Conservation (phyloP, 2,888 invertebrate genomes). For the Uloborus plumipes region DNA sequence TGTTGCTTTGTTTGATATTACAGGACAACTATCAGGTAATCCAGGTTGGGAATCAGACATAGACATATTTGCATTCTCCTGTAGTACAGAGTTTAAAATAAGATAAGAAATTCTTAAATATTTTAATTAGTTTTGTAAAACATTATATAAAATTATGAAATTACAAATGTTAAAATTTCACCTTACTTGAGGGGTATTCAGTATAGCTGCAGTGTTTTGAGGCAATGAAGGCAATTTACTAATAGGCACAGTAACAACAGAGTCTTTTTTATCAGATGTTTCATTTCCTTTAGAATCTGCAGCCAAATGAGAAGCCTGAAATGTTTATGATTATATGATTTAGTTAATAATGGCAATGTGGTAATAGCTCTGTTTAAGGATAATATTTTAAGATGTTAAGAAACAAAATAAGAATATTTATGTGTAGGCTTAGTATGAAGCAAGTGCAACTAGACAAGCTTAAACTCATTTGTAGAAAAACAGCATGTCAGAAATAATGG, state of each 20-base stretch:
- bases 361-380: no score
- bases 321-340: constrained; percentile 1
- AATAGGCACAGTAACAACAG: constrained; percentile 31
- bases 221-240: constrained; percentile 13
- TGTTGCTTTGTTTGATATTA: constrained; percentile 5
- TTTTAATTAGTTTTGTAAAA: neutral
- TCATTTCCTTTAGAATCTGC: constrained; percentile 26
- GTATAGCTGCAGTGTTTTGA: neutral
- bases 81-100: neutral
- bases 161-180: neutral
- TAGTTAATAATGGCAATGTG: neutral
- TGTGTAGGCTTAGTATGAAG: constrained; percentile 36
- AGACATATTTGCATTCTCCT: neutral
- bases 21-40: constrained; percentile 15
- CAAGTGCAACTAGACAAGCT: constrained; percentile 53
- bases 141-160: neutral
- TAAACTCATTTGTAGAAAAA: neutral
- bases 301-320: constrained; percentile 38
- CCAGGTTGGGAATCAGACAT: no score
- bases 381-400: neutral
- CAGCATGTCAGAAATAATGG: no score
- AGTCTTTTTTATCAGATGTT: constrained; percentile 13
- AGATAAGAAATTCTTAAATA: neutral
- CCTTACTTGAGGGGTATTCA: neutral
- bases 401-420: neutral